Base-by-base conservation (phyloP, 2,113 vertebrate genomes). In the Clarias batrachus region DNA sequence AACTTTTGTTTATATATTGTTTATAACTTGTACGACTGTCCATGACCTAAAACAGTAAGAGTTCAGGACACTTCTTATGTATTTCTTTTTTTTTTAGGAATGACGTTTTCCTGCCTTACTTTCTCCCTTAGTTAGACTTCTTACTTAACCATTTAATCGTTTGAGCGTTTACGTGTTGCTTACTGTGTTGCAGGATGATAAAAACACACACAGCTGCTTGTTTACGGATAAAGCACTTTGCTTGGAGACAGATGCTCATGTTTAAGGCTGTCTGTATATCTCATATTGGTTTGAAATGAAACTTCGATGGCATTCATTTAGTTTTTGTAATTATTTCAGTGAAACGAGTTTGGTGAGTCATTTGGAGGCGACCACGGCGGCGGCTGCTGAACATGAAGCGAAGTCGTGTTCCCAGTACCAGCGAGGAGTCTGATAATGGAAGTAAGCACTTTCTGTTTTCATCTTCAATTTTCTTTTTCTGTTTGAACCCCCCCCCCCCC, bases 381-480 rank as follows among this genome's bases (percentile, higher is more conserved):
- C 84, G 56, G 54, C 52, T 54, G 93, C 92, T 95, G 89, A 96
- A 91, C 92, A 99, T 99, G 98, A 99, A 99, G 96, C 96, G 97
- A 88, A 95, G 91, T 90, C 95, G 96, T 86, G 95, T 97, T 92
- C 95, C 95, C 82, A 98, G 98, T 96, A 98, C 96, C 96, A 98
- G 97, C 30, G 97, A 99, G 74, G 98, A 99, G 92, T 99, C 98
- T 0, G 98, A 97, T 94, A 96, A 99, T 96, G 97, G 95, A 95
- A 99, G 98, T 99, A 96, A 99, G 98, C 92, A 91, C 85, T 27
- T 84, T 13, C 41, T 74, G 10, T 19, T 77, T 89, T 79, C 48
- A 27, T 25, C 57, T 78, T 83, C 41, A 27, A 11, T n/a, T 86
- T 68, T 52, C 30, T 14, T 30, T 83, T 57, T 76, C 54, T 79